Conservation (phyloP, 2,113 vertebrate species). For the Phrynosoma platyrhinos region DNA sequence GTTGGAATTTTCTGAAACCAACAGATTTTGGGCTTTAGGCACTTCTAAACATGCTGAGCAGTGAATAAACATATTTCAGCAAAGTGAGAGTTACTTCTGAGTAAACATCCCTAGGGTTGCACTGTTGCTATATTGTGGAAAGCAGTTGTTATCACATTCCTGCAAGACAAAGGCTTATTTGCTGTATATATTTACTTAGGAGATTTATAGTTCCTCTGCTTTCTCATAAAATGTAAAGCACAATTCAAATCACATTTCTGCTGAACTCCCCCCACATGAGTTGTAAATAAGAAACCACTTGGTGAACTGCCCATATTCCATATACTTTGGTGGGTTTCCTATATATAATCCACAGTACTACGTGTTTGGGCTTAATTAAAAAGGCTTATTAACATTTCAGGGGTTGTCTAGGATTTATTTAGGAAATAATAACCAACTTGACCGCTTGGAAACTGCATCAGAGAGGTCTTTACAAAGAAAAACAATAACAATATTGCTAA, state of each 20-base stretch:
- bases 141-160: not conserved
- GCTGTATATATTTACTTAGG: not conserved
- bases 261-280: not conserved
- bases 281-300: not conserved
- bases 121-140: not conserved
- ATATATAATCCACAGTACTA: conserved; percentile 36
- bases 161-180: not conserved
- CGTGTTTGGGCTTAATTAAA: conserved; percentile 43
- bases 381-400: conserved; percentile 52
- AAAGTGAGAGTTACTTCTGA: not conserved
- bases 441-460: conserved; percentile 37
- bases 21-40: not conserved
- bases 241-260: not conserved
- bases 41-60: not conserved
- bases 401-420: conserved; percentile 40
- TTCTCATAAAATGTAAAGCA: not conserved
- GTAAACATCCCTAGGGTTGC: not conserved
- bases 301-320: conserved; percentile 28
- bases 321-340: not conserved
- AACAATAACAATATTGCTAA: conserved; percentile 41
- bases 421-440: conserved; percentile 49
- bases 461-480: conserved; percentile 38
- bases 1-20: not conserved
- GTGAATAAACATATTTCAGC: not conserved
- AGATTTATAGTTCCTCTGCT: not conserved